Evolutionary conservation across 2,113 vertebrate genomes (phyloP), one percentile per base, ranked within the genome.

Genomic region (Paedocypris sp.): DNA sequence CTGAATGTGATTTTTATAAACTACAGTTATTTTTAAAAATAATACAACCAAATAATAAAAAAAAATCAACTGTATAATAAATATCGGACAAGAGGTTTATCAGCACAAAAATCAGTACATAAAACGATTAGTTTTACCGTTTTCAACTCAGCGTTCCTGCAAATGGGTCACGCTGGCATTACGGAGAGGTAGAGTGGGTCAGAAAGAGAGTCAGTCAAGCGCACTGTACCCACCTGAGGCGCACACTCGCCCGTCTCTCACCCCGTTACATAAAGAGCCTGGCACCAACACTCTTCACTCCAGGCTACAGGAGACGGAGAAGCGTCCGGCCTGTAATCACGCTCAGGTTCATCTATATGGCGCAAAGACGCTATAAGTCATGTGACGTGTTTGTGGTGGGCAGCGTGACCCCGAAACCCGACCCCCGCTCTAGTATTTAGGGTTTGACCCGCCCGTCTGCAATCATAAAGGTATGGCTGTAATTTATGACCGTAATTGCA

Each of bases 401-500:
- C n/a, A n/a, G 28, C 56, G 39, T 64, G 49, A 61, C 29, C 32
- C 32, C 9, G 54, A 53, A 57, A 69, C 19, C 28, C 1, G n/a
- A 57, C 28, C 50, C 32, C 33, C 62, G 59, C 68, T 39, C 32
- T 23, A 11, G 22, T 36, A 28, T 57, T 52, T 51, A 48, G 59
- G 62, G 41, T 9, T 9, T 74, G 82, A 79, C 8, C n/a, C 18
- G 57, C 82, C 68, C 73, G 69, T 42, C 41, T 70, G 68, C 69
- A 82, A 82, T 82, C 81, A 83, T 69, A 71, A 41, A 73, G 76
- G 73, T 76, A 78, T 67, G 77, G 68, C 61, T 68, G 70, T 77
- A 78, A 79, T 80, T 79, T 75, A 64, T 80, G 80, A 81, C 81
- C 75, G 66, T 80, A 82, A 82, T 81, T 81, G 72, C 71, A 53